These are phyloP conservation scores for Achlya flavicornis DNA, from an alignment of 2,888 invertebrate species.

Conservation along the genomic window DNA sequence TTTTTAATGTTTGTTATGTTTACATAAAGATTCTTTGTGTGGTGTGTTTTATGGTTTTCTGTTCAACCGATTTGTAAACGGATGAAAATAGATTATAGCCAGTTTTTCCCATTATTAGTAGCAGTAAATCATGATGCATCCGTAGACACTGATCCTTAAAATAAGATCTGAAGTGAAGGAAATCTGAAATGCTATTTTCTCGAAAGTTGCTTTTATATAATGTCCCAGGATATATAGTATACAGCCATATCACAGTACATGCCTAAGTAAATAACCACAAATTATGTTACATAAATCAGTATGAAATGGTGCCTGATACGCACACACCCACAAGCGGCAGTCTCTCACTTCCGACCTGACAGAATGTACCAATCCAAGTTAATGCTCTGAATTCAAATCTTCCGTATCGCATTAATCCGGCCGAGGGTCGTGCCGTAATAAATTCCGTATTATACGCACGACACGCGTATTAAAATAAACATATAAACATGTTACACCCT, in stretches of 20 bases:
- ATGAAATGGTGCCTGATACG: slow-evolving; percentile 15
- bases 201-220: slow-evolving; percentile 8
- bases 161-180: slow-evolving; percentile 69
- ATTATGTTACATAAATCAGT: slow-evolving; percentile 54
- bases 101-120: slow-evolving; percentile 83
- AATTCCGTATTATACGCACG: slow-evolving; percentile 84
- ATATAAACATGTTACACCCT: slow-evolving; percentile 83
- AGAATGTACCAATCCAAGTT: slow-evolving; percentile 78
- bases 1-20: slow-evolving; percentile 79
- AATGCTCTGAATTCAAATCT: slow-evolving; percentile 82
- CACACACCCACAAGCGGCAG: slow-evolving; percentile 27
- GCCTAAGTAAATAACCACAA: slow-evolving; percentile 20
- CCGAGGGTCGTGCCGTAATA: slow-evolving; percentile 79
- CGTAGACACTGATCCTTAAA: slow-evolving; percentile 70
- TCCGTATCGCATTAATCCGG: slow-evolving; percentile 83
- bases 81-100: slow-evolving; percentile 83
- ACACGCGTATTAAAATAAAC: slow-evolving; percentile 85
- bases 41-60: slow-evolving; percentile 83
- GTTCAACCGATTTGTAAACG: slow-evolving; percentile 83
- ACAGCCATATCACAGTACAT: not conserved
- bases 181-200: slow-evolving; percentile 34
- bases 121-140: slow-evolving; percentile 80
- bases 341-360: slow-evolving; percentile 44
- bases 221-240: not conserved
- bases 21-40: slow-evolving; percentile 83